Conservation (phyloP, 2,888 invertebrate genomes). For the Pandemis corylana region DNA sequence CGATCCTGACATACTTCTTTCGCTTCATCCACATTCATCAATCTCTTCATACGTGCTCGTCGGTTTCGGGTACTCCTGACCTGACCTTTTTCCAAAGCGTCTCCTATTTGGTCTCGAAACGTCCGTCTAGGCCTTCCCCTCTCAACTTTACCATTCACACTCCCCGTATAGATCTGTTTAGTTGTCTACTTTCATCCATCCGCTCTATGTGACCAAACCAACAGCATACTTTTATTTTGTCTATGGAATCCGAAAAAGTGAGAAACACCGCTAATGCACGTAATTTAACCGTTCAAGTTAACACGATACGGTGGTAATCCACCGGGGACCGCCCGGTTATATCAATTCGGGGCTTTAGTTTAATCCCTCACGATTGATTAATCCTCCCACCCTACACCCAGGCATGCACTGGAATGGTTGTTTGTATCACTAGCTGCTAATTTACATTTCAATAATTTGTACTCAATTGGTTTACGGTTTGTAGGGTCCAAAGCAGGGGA, state of each 20-base stretch:
- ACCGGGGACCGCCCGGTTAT: slow-evolving; percentile 54
- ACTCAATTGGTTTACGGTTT: neutral
- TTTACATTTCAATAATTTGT: slow-evolving; percentile 30
- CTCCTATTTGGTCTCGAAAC: too few species aligned
- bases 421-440: slow-evolving; percentile 19
- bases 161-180: too few species aligned
- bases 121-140: too few species aligned
- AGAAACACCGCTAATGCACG: neutral
- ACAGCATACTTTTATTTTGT: too few species aligned
- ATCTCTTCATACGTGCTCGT: too few species aligned
- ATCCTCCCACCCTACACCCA: slow-evolving; percentile 24
- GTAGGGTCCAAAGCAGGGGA: neutral
- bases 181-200: too few species aligned
- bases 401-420: slow-evolving; percentile 33
- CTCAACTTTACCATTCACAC: too few species aligned
- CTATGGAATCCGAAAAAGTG: neutral
- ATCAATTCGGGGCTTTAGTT: slow-evolving; percentile 61
- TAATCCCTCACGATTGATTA: slow-evolving; percentile 43
- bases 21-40: too few species aligned
- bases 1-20: too few species aligned
- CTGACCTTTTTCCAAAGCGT: too few species aligned
- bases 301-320: slow-evolving; percentile 55
- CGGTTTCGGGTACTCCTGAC: too few species aligned
- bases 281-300: slow-evolving; percentile 31
- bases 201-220: too few species aligned